Conservation (phyloP, 2,888 invertebrate genomes). For the Drosophila austrosaltans region DNA sequence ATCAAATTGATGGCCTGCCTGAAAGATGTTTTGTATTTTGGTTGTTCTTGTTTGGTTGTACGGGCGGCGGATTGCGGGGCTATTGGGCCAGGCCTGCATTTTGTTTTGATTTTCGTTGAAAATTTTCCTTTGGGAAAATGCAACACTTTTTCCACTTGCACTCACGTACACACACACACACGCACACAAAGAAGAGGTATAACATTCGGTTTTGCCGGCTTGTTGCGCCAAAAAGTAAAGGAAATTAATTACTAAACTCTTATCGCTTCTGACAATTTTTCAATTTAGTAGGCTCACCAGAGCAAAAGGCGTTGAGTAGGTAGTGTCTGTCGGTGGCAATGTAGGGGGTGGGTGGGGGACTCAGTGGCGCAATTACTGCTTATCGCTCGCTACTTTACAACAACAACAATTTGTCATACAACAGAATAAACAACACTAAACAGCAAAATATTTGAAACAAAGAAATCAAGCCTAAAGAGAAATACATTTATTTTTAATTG, state of each 20-base stretch:
- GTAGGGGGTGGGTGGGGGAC: neutral
- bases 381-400: conserved; percentile 48
- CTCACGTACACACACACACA: neutral
- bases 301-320: conserved; percentile 20
- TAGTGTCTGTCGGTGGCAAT: neutral
- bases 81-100: conserved; percentile 24
- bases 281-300: conserved; percentile 37
- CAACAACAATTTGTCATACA: conserved; percentile 28
- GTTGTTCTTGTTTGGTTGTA: conserved; percentile 1
- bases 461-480: neutral
- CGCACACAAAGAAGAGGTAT: neutral
- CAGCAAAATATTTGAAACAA: conserved; percentile 30
- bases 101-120: conserved; percentile 43
- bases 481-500: neutral
- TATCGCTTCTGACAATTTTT: conserved; percentile 49
- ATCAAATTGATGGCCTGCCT: conserved; percentile 47
- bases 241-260: conserved; percentile 38
- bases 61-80: conserved; percentile 8
- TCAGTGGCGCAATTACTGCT: conserved; percentile 50
- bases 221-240: conserved; percentile 48
- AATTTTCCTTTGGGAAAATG: conserved; percentile 37
- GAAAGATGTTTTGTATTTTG: conserved; percentile 32
- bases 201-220: conserved; percentile 46
- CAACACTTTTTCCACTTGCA: conserved; percentile 28
- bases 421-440: conserved; percentile 19